Evolutionary conservation across 2,888 invertebrate genomes (phyloP).

Genomic region (Athalia cordata): DNA sequence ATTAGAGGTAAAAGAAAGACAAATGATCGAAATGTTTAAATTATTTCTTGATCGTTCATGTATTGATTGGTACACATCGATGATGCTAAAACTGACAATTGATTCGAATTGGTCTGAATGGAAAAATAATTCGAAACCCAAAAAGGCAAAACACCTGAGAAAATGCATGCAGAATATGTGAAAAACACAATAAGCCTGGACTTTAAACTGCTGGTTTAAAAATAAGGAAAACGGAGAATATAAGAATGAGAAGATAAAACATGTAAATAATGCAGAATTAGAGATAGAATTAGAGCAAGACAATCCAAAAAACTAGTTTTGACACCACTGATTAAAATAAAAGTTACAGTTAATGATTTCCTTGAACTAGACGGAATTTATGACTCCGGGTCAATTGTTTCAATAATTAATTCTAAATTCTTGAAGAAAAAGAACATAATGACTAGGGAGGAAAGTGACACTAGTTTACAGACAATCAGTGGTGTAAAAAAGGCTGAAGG

Average conservation of each 20-base stretch:
- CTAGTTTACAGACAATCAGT: conserved; percentile 5
- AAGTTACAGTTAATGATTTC: too few relatives aligned
- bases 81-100: conserved; percentile 3
- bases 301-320: too few relatives aligned
- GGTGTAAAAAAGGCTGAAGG: conserved; percentile 16
- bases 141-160: background rate
- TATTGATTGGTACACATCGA: background rate
- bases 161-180: conserved; percentile 2
- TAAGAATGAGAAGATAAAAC: conserved; percentile 9
- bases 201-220: conserved; percentile 19
- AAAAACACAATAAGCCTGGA: background rate
- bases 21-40: background rate
- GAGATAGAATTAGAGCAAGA: conserved; percentile 9
- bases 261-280: conserved; percentile 11
- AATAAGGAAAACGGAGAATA: conserved; percentile 10
- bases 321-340: too few relatives aligned
- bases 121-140: too few relatives aligned
- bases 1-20: background rate
- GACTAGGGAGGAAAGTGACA: background rate
- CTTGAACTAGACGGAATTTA: too few relatives aligned
- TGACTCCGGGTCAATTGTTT: too few relatives aligned
- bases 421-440: conserved; percentile 3
- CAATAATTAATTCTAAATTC: conserved; percentile 3
- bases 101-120: background rate
- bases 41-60: background rate